Percentiles rank a stretch among this genome's conserved stretches.
phyloP scores from a whole-genome alignment of 2,113 vertebrate species.

The Burhinus oedicnemus region DNA sequence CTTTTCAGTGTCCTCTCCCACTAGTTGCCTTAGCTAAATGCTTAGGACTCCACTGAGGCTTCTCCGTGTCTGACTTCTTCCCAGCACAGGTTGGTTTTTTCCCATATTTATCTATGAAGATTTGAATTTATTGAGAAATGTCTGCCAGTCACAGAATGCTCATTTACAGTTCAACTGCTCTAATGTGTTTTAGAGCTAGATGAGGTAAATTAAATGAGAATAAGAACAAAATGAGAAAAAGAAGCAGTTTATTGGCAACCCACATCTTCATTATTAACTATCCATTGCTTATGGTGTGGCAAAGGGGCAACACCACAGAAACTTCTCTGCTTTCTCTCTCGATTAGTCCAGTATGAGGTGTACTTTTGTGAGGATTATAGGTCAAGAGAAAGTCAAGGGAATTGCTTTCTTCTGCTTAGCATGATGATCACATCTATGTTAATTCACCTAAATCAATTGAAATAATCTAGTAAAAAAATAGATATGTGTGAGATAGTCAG shows the following conservation, averaged over 20 bases:
- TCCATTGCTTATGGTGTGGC: neutral
- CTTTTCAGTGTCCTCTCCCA: neutral
- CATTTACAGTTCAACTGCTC: neutral
- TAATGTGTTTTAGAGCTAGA: neutral
- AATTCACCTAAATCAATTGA: neutral
- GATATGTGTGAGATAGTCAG: neutral
- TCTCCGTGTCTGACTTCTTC: neutral
- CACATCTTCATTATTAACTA: fast-evolving
- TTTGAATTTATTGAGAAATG: neutral
- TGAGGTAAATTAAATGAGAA: neutral
- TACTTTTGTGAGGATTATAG: neutral
- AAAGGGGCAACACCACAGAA: neutral
- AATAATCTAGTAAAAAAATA: neutral
- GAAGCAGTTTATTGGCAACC: neutral
- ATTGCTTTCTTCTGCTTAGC: neutral
- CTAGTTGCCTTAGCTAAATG: neutral
- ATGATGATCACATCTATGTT: neutral
- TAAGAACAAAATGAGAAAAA: neutral
- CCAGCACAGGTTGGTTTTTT: neutral
- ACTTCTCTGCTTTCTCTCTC: neutral
- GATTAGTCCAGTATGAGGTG: neutral
- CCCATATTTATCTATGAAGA: neutral
- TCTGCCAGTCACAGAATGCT: neutral
- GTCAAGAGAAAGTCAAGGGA: neutral
- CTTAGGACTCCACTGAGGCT: neutral